Evolutionary conservation across 2,888 invertebrate genomes (phyloP).

Genomic region (Synergus itoensis): DNA sequence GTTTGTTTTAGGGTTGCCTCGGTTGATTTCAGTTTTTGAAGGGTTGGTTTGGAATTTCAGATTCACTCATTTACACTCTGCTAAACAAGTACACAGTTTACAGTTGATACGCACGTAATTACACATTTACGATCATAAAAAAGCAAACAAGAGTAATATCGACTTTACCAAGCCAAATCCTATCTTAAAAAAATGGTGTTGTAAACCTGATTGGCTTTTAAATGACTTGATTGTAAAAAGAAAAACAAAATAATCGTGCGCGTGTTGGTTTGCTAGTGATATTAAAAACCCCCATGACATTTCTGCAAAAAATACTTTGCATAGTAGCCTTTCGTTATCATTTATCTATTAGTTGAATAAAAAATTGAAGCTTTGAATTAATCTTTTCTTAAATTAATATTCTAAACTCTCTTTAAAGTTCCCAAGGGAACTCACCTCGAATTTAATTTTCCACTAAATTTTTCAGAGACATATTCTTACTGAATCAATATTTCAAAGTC

Average conservation of each 20-base stretch:
- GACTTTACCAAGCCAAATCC: background rate
- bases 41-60: conserved; percentile 32
- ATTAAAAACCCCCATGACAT: background rate
- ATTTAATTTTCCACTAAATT: conserved; percentile 1
- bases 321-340: background rate
- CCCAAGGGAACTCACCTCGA: background rate
- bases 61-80: conserved; percentile 12
- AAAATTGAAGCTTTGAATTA: background rate
- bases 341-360: too few relatives aligned
- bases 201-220: too few relatives aligned
- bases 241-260: too few relatives aligned
- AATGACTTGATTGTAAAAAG: too few relatives aligned
- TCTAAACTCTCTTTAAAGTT: background rate
- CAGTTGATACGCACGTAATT: conserved; percentile 27
- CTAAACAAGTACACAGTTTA: conserved; percentile 31
- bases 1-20: conserved; percentile 29
- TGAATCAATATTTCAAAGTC: background rate
- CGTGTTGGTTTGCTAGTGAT: too few relatives aligned
- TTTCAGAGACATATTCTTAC: background rate
- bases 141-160: conserved; percentile 9
- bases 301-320: background rate
- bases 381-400: background rate
- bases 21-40: conserved; percentile 24
- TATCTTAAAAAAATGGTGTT: too few relatives aligned
- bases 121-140: background rate